Conservation (phyloP, 2,797 vertebrate genomes). For the Cygnus olor region DNA sequence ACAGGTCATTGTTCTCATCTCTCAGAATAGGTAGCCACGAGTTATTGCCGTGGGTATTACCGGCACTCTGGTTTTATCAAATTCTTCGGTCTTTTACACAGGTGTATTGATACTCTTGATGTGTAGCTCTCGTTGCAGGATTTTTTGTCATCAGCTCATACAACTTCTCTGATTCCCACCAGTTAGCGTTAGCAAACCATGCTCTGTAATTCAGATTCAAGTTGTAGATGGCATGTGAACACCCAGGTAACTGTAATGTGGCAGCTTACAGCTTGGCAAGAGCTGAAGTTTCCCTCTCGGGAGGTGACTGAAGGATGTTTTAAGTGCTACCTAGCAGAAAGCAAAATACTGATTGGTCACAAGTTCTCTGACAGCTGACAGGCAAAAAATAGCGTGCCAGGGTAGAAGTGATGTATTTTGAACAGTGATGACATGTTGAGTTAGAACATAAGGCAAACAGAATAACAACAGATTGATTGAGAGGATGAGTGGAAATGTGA, state of each 20-base stretch:
- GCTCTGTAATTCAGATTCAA: not conserved
- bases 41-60: not conserved
- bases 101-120: not conserved
- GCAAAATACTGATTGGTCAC: constrained; percentile 33
- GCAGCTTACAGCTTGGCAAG: not conserved
- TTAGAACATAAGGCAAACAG: constrained; percentile 72
- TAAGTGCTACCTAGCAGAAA: not conserved
- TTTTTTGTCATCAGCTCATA: not conserved
- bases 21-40: not conserved
- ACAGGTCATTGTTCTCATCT: not conserved
- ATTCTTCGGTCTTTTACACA: not conserved
- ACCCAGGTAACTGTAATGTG: not conserved
- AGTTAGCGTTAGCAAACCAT: not conserved
- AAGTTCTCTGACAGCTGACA: constrained; percentile 55
- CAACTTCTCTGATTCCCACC: not conserved
- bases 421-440: constrained; percentile 63
- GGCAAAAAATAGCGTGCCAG: constrained; percentile 24
- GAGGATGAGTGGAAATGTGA: constrained; percentile 52
- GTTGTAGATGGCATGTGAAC: not conserved
- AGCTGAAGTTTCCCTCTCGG: not conserved
- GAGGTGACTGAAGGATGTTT: not conserved
- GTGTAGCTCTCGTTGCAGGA: not conserved
- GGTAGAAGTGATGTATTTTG: constrained; percentile 44
- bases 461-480: constrained; percentile 71
- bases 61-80: not conserved